Evolutionary conservation across 2,888 invertebrate species (phyloP).

Genomic region (Plebejus melissa): DNA sequence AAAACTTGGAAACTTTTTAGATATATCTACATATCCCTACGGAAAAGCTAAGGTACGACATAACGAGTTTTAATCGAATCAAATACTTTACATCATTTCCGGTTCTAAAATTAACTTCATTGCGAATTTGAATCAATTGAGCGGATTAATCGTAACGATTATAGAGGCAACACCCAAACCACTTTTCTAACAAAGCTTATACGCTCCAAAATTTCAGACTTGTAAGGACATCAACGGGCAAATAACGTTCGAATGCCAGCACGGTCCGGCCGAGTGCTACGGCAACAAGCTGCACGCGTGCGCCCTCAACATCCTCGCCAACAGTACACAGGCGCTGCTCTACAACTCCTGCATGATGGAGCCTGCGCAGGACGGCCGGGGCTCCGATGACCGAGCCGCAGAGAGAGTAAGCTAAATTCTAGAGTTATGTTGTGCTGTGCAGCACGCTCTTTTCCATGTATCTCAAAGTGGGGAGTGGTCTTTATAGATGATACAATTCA

Average conservation of each 20-base stretch:
- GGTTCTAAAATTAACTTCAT: too few species aligned
- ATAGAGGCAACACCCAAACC: too few species aligned
- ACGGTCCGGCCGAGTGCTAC: constrained; percentile 84
- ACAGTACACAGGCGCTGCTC: constrained; percentile 77
- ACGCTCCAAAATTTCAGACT: constrained; percentile 43
- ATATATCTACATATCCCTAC: constrained; percentile 44
- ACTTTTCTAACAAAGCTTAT: too few species aligned
- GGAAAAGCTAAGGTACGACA: constrained; percentile 45
- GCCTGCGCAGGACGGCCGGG: constrained; percentile 12
- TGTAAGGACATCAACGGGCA: constrained; percentile 35
- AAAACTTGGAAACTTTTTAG: constrained; percentile 37
- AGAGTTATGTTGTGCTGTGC: not conserved
- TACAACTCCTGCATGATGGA: constrained; percentile 85
- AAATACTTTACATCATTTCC: too few species aligned
- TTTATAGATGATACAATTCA: too few species aligned
- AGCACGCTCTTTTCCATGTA: too few species aligned
- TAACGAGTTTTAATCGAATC: constrained; percentile 18
- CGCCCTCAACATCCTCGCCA: constrained; percentile 79
- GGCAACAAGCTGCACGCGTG: constrained; percentile 91
- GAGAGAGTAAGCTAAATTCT: constrained; percentile 34
- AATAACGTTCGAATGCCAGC: constrained; percentile 84
- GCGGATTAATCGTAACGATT: too few species aligned
- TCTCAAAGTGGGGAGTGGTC: too few species aligned
- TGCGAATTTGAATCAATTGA: too few species aligned
- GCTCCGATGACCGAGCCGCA: constrained; percentile 39